A percentile compares a stretch with the other conserved stretches of the same genome.
Evolutionary conservation across 2,888 invertebrate species (phyloP).

Genomic region (Drosophila nigricruria): DNA sequence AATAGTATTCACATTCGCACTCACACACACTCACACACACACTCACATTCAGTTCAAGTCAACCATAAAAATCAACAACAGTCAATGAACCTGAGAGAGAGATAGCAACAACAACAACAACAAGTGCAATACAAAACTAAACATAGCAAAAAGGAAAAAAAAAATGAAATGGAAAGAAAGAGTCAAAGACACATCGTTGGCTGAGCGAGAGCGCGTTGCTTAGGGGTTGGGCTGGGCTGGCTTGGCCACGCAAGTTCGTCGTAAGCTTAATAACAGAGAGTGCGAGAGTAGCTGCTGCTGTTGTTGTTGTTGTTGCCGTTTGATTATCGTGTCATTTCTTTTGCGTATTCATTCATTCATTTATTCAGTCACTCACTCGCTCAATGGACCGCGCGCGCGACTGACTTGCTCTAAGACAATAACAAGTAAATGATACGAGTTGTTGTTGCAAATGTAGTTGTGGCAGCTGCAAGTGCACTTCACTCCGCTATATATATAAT

Average conservation of each 20-base stretch:
- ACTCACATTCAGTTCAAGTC: constrained; percentile 51
- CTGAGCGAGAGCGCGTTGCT: not conserved
- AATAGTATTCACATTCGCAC: constrained; percentile 21
- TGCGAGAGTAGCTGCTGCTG: constrained; percentile 23
- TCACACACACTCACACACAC: constrained; percentile 8
- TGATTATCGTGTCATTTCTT: constrained; percentile 74
- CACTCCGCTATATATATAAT: constrained; percentile 40
- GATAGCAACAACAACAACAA: constrained; percentile 8
- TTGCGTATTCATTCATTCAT: constrained; percentile 65
- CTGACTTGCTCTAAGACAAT: constrained; percentile 56
- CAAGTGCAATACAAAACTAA: constrained; percentile 44
- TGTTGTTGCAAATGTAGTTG: constrained; percentile 32
- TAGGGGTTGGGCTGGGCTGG: constrained; percentile 3
- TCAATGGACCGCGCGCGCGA: constrained; percentile 44
- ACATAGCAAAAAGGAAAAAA: constrained; percentile 35
- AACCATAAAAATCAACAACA: constrained; percentile 74
- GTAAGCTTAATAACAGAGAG: constrained; percentile 51
- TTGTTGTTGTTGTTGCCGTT: constrained; percentile 33
- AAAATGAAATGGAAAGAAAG: constrained; percentile 20
- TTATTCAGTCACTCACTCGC: constrained; percentile 45
- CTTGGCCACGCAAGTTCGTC: constrained; percentile 34
- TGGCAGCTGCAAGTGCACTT: constrained; percentile 53
- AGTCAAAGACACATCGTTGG: constrained; percentile 13
- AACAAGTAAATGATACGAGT: constrained; percentile 70
- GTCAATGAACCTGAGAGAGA: constrained; percentile 69